Evolutionary conservation across 2,113 vertebrate species (phyloP), one percentile per base, ranked within the genome.

Genomic region (Tursiops truncatus): DNA sequence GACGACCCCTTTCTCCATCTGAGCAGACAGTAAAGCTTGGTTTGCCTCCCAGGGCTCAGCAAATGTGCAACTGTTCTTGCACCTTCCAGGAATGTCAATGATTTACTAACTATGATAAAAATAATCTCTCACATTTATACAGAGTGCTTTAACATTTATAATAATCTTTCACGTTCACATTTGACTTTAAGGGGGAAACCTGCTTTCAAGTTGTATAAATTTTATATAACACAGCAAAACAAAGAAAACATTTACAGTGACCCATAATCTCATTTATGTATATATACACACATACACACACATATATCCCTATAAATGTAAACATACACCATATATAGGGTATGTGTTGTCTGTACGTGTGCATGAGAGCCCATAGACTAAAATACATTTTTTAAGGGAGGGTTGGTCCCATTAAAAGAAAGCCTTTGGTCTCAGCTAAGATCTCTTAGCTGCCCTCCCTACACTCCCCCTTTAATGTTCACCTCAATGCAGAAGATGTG

Each of bases 231-330:
- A 90, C 4, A 92, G 81, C 9, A 36, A 96, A 96, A 90, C n/a
- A 79, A 58, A 84, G 79, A 91, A 95, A 92, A 83, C n/a, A 91
- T 92, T 93, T 79, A 70, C 12, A 94, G 38, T 62, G 96, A 87
- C 41, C 53, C 13, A 82, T 23, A 91, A 41, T 44, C 47, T 89
- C 65, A 82, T 41, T 81, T 10, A 36, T 2, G 25, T 5, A 26
- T 77, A 9, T 15, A 77, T 17, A n/a, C 41, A 67, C 8, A 67
- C 11, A 74, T 0, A 62, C 23, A 10, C 21, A 25, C 33, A 10
- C 7, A 7, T 28, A 33, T 31, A 9, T 14, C 36, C n/a, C 21
- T 17, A 38, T 80, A 58, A 36, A 38, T 17, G 21, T 38, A 47
- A 47, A 20, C 58, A 36, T 11, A 77, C 20, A 8, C 38, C 23